A percentile compares a stretch with the other conserved stretches of the same genome.
Evolutionary conservation across 2,888 invertebrate genomes (phyloP).

Genomic region (Lepidochitona cinerea): DNA sequence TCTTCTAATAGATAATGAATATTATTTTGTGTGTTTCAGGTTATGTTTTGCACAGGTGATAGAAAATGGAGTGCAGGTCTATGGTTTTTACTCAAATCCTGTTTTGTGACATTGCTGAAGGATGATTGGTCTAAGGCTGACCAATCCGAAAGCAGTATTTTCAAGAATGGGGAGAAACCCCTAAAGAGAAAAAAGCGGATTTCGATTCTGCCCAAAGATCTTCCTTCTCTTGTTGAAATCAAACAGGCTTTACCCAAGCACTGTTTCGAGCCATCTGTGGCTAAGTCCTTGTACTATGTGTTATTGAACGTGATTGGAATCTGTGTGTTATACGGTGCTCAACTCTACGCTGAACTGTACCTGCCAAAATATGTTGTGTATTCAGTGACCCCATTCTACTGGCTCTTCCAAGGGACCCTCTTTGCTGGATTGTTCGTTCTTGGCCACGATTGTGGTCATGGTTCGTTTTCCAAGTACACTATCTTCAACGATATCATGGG

Average conservation of each 20-base stretch:
- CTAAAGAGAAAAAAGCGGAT: neutral
- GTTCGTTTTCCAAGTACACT: slow-evolving; percentile 56
- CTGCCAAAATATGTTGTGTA: slow-evolving; percentile 22
- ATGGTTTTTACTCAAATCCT: neutral
- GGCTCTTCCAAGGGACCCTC: slow-evolving; percentile 61
- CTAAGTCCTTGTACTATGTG: slow-evolving; percentile 56
- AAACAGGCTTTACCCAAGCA: slow-evolving; percentile 54
- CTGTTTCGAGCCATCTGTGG: slow-evolving; percentile 54
- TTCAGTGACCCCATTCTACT: slow-evolving; percentile 48
- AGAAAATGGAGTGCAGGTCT: neutral
- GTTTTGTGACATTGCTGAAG: neutral
- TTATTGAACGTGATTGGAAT: slow-evolving; percentile 52
- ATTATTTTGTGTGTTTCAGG: neutral
- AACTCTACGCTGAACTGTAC: slow-evolving; percentile 15
- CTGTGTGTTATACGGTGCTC: slow-evolving; percentile 27
- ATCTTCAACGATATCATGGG: slow-evolving; percentile 59
- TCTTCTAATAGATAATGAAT: neutral
- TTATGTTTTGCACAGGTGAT: neutral
- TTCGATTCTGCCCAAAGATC: slow-evolving; percentile 30
- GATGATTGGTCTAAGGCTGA: neutral
- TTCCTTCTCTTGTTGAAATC: slow-evolving; percentile 60
- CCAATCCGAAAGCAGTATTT: neutral
- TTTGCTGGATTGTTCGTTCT: slow-evolving; percentile 62
- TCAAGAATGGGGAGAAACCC: neutral
- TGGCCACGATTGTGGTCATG: slow-evolving; percentile 67